These are phyloP conservation scores for Anomalospiza imberbis DNA, from an alignment of 2,797 vertebrate genomes.

Conservation along the genomic window DNA sequence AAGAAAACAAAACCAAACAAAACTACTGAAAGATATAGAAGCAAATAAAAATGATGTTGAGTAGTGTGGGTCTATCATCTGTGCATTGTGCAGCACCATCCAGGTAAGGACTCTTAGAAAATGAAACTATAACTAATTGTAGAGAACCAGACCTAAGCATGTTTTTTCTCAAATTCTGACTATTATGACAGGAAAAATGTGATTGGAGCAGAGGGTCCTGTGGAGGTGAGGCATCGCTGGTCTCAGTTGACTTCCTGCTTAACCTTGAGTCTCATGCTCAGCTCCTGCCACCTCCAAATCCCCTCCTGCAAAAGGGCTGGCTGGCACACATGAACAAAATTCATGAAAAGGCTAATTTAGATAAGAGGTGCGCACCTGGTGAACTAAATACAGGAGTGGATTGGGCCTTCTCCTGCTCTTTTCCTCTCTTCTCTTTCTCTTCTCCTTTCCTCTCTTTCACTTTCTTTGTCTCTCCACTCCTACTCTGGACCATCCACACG, in stretches of 20 bases:
- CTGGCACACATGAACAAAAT: background rate
- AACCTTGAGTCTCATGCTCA: accelerated
- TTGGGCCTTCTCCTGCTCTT: background rate
- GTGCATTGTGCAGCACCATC: background rate
- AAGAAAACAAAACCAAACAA: too few relatives aligned
- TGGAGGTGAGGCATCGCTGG: background rate
- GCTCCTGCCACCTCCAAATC: background rate
- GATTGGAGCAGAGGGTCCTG: background rate
- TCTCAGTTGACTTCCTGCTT: background rate
- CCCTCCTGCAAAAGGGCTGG: background rate
- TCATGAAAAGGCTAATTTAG: background rate
- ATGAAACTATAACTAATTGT: background rate
- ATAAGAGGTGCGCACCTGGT: background rate
- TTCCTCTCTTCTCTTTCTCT: background rate
- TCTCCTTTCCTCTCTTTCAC: background rate
- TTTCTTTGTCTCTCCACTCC: accelerated
- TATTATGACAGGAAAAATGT: background rate
- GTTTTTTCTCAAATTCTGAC: background rate
- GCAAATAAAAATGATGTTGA: background rate
- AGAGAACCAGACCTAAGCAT: background rate
- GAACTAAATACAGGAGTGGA: background rate
- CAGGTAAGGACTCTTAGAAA: background rate
- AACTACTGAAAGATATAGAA: background rate
- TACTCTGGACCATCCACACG: accelerated
- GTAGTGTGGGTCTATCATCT: background rate